Evolutionary conservation across 1,140 invertebrate genomes (phyloP).

Genomic region (Drosophila ironensis): DNA sequence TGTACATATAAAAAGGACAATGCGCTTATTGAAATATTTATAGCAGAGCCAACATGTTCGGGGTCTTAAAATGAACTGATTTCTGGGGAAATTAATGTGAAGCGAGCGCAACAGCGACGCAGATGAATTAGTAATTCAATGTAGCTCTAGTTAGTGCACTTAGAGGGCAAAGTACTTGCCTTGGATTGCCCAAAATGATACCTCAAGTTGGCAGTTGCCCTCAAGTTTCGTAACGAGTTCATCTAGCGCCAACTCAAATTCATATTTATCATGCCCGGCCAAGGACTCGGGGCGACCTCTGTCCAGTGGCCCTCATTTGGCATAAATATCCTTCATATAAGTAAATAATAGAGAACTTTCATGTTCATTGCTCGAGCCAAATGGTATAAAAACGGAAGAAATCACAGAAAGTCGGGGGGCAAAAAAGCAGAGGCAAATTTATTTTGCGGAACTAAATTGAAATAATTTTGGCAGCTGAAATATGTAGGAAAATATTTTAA

Average conservation of each 20-base stretch:
- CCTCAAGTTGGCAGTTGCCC: no score
- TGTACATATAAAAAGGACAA: conserved; percentile 37
- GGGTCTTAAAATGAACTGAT: conserved; percentile 15
- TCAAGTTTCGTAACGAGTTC: no score
- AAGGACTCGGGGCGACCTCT: neutral
- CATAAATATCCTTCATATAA: conserved; percentile 32
- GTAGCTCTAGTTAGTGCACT: no score
- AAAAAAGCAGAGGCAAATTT: conserved; percentile 54
- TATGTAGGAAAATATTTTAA: conserved; percentile 75
- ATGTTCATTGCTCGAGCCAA: conserved; percentile 55
- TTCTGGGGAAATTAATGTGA: conserved; percentile 48
- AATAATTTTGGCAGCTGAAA: conserved; percentile 78
- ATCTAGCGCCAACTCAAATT: no score
- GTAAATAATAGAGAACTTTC: conserved; percentile 56
- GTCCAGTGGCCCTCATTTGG: conserved; percentile 8
- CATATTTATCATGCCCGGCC: neutral
- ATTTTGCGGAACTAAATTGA: conserved; percentile 81
- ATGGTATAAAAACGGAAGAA: conserved; percentile 20
- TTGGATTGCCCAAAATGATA: no score
- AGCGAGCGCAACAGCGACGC: neutral
- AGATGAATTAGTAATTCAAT: conserved; percentile 1
- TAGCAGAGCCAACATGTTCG: conserved; percentile 24
- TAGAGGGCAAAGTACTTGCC: neutral
- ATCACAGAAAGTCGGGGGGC: conserved; percentile 9
- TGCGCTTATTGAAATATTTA: conserved; percentile 63